A percentile compares a stretch with the other conserved stretches of the same genome.
Conservation (phyloP, 2,888 invertebrate species). For the Agrilus cyanescens region DNA sequence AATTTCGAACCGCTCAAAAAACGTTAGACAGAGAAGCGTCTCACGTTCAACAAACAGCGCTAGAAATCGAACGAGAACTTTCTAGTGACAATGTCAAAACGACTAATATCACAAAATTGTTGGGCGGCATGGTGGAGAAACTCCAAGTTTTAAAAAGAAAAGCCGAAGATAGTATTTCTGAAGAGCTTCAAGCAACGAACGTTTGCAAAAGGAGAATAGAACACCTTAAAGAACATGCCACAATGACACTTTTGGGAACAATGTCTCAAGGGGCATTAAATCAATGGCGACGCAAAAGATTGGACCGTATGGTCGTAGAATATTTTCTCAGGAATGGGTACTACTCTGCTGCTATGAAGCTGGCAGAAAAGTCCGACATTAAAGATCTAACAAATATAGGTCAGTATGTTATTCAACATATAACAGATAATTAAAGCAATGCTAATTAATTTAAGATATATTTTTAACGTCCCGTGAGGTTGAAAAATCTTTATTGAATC, state of each 20-base stretch:
- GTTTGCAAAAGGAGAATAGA: slow-evolving; percentile 87
- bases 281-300: slow-evolving; percentile 74
- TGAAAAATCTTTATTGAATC: slow-evolving; percentile 69
- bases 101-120: slow-evolving; percentile 64
- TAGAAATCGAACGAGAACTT: slow-evolving; percentile 67
- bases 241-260: slow-evolving; percentile 31
- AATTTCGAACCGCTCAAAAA: slow-evolving; percentile 90
- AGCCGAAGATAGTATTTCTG: slow-evolving; percentile 85
- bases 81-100: slow-evolving; percentile 45
- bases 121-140: slow-evolving; percentile 82
- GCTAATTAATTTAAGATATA: slow-evolving; percentile 47
- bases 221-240: slow-evolving; percentile 72
- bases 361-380: slow-evolving; percentile 70
- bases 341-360: slow-evolving; percentile 82
- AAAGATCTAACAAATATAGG: slow-evolving; percentile 87
- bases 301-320: slow-evolving; percentile 94
- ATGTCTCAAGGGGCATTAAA: slow-evolving; percentile 46
- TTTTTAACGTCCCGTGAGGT: slow-evolving; percentile 75
- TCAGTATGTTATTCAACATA: slow-evolving; percentile 26
- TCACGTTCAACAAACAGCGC: slow-evolving; percentile 69
- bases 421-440: background rate
- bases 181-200: slow-evolving; percentile 81
- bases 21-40: slow-evolving; percentile 86
- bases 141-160: slow-evolving; percentile 84
- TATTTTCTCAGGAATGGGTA: slow-evolving; percentile 91